Evolutionary conservation across 2,113 vertebrate species (phyloP).

Genomic region (Murina feae): DNA sequence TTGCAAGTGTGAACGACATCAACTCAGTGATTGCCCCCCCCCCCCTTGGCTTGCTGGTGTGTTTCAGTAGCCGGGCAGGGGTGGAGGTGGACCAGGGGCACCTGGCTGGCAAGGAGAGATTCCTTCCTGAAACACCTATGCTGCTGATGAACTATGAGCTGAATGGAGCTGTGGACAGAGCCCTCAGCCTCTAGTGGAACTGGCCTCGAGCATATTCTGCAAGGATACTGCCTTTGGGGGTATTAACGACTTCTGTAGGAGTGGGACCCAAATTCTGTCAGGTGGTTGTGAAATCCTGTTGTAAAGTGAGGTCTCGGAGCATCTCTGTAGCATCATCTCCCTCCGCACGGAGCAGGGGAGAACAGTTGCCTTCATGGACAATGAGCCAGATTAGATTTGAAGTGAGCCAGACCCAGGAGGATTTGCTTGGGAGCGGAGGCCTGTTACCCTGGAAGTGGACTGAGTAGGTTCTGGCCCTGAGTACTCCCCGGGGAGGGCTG

Average conservation of each 20-base stretch:
- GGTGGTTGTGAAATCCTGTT: neutral
- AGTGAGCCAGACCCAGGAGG: neutral
- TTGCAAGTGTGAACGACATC: neutral
- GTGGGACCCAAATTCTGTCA: neutral
- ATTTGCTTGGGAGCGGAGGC: neutral
- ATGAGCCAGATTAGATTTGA: neutral
- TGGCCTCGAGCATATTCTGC: neutral
- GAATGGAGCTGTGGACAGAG: constrained; percentile 35
- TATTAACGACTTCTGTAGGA: neutral
- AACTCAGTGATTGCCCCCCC: neutral
- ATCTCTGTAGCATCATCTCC: neutral
- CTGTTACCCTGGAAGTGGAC: neutral
- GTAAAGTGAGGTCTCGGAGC: neutral
- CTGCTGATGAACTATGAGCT: constrained; percentile 74
- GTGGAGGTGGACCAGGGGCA: neutral
- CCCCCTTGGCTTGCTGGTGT: neutral
- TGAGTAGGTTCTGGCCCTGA: neutral
- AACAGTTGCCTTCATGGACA: neutral
- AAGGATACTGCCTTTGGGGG: neutral
- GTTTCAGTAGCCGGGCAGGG: neutral
- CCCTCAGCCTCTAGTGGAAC: neutral
- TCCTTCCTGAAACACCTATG: constrained; percentile 46
- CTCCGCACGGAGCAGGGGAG: neutral
- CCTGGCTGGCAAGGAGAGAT: constrained; percentile 40
- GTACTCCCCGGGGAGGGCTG: neutral